Conservation (phyloP, 1,140 invertebrate genomes). For the Philopotamus ludificatus region DNA sequence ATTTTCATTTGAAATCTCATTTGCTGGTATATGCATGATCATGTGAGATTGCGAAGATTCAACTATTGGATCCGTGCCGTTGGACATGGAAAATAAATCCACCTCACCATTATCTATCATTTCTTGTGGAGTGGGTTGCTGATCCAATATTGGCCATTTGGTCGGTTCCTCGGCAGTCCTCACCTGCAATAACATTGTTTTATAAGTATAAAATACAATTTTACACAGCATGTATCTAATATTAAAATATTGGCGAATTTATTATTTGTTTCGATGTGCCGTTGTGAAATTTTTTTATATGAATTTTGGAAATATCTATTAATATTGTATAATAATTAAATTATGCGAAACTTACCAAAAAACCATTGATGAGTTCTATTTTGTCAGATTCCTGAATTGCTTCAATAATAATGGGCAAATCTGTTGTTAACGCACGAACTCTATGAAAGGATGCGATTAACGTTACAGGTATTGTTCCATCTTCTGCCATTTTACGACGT, state of each 20-base stretch:
- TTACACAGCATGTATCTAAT: not conserved
- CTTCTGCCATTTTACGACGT: constrained; percentile 91
- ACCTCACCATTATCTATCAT: too few species aligned
- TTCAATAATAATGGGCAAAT: constrained; percentile 78
- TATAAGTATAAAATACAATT: constrained; percentile 16
- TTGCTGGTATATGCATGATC: too few species aligned
- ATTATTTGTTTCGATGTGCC: not conserved
- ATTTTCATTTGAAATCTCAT: too few species aligned
- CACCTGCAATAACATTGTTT: constrained; percentile 57
- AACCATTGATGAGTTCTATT: constrained; percentile 76
- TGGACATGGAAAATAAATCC: too few species aligned
- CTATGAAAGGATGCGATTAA: constrained; percentile 95
- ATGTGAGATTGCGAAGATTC: too few species aligned
- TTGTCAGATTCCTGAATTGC: constrained; percentile 79
- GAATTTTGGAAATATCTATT: not conserved
- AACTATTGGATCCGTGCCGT: too few species aligned
- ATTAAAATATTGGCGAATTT: not conserved
- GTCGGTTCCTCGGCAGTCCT: constrained; percentile 76
- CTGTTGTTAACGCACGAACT: constrained; percentile 82
- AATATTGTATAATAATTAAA: not conserved
- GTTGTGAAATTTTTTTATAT: too few species aligned
- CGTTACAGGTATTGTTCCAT: constrained; percentile 90
- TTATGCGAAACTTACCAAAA: constrained; percentile 65
- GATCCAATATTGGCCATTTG: constrained; percentile 81
- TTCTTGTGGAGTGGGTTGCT: not conserved